These are phyloP conservation scores for Chironex yamaguchii DNA, from an alignment of 30 jellyfish, hydroid and myxozoan species.

Conservation along the genomic window DNA sequence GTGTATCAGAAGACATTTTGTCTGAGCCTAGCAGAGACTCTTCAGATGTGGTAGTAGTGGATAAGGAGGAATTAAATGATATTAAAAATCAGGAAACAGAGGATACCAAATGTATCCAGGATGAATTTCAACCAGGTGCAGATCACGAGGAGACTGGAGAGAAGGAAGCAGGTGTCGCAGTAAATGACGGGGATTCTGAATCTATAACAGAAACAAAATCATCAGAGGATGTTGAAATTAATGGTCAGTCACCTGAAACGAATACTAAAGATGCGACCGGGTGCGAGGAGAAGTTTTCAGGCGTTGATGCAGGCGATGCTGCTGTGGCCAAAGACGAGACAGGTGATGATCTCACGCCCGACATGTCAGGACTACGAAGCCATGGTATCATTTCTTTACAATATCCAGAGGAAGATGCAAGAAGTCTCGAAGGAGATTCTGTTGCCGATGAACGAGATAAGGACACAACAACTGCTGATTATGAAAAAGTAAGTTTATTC, in stretches of 20 bases:
- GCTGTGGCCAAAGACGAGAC: not conserved
- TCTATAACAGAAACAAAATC: not conserved
- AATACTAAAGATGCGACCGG: not conserved
- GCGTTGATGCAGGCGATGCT: conserved; percentile 9
- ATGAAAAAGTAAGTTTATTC: too few relatives aligned
- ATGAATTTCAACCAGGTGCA: not conserved
- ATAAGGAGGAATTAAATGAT: not conserved
- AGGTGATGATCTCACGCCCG: not conserved
- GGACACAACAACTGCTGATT: too few relatives aligned
- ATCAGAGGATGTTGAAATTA: not conserved
- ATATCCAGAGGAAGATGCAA: conserved; percentile 92
- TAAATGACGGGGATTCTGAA: not conserved
- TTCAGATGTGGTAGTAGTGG: not conserved
- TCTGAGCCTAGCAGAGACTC: not conserved
- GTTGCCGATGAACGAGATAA: conserved; percentile 50
- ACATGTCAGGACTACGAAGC: conserved; percentile 78
- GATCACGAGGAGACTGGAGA: not conserved
- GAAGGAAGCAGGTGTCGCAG: not conserved
- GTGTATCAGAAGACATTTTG: not conserved
- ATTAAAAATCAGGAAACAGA: not conserved
- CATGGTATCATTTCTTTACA: conserved; percentile 93
- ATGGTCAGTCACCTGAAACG: not conserved
- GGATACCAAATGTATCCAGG: not conserved
- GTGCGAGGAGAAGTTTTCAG: not conserved
- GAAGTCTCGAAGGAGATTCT: conserved; percentile 73